These are phyloP conservation scores for Xerus inauris DNA, from an alignment of 2,113 vertebrate species.

Conservation along the genomic window DNA sequence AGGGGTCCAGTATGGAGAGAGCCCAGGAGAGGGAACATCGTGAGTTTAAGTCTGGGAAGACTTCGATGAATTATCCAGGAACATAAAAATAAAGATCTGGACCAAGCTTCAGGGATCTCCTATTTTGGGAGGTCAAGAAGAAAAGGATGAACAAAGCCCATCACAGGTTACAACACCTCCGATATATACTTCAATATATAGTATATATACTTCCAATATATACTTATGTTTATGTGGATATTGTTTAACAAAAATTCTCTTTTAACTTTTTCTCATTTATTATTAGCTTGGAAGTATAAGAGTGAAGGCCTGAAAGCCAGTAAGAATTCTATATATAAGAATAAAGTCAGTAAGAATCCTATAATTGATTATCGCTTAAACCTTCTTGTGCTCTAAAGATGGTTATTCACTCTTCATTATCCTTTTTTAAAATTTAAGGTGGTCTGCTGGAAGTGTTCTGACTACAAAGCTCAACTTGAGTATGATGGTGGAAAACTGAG, in stretches of 20 bases:
- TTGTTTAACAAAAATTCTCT: neutral
- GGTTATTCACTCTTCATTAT: conserved; percentile 19
- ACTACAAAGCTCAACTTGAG: conserved; percentile 94
- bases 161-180: neutral
- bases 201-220: neutral
- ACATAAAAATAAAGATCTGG: neutral
- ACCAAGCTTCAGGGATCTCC: neutral
- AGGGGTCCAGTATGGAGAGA: neutral
- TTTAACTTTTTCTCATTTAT: neutral
- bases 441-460: conserved; percentile 99
- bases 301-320: no score
- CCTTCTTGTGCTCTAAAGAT: neutral
- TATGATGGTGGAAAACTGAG: conserved; percentile 94
- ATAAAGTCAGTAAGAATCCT: no score
- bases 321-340: no score
- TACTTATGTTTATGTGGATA: neutral
- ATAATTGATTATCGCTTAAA: conserved; percentile 1
- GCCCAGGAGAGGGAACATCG: neutral
- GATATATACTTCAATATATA: no score
- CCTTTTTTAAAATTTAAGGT: conserved; percentile 87
- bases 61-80: neutral
- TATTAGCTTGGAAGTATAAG: no score
- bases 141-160: neutral
- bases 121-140: neutral
- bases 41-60: neutral